Conservation (phyloP, 2,113 vertebrate species). For the Festucalex cinctus region DNA sequence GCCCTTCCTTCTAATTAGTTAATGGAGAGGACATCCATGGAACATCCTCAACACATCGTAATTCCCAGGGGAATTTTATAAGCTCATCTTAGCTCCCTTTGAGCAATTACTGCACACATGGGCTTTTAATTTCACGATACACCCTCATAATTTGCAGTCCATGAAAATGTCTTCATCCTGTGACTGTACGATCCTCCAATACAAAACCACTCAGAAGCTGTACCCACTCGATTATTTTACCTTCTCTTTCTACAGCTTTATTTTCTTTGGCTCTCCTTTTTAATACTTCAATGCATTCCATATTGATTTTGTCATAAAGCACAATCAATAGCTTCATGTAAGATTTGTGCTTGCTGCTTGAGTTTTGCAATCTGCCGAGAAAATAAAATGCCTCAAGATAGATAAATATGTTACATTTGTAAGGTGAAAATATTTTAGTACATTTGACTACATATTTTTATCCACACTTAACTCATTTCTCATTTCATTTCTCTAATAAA, state of each 20-base stretch:
- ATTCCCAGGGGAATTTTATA: constrained; percentile 31
- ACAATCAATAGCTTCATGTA: constrained; percentile 47
- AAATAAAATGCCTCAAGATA: constrained; percentile 20
- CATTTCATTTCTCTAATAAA: not conserved
- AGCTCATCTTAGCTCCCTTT: constrained; percentile 27
- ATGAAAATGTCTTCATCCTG: not conserved
- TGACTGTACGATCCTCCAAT: not conserved
- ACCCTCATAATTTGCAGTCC: constrained; percentile 4
- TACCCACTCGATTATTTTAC: constrained; percentile 23
- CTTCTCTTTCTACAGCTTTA: constrained; percentile 22
- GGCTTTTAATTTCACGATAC: constrained; percentile 17
- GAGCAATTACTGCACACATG: constrained; percentile 18
- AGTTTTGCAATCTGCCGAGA: constrained; percentile 21
- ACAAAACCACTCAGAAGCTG: not conserved
- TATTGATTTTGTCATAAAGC: constrained; percentile 52
- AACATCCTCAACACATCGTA: constrained; percentile 53
- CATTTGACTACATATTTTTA: not conserved
- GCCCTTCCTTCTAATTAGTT: constrained; percentile 54
- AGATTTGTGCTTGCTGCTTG: constrained; percentile 48
- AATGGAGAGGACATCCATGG: constrained; percentile 61
- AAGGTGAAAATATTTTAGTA: not conserved
- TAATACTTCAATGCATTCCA: constrained; percentile 50
- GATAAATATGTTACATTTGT: constrained; percentile 27
- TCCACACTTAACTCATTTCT: not conserved
- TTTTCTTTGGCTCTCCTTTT: constrained; percentile 17